Conservation (phyloP, 2,113 vertebrate species). For the Mobula birostris region DNA sequence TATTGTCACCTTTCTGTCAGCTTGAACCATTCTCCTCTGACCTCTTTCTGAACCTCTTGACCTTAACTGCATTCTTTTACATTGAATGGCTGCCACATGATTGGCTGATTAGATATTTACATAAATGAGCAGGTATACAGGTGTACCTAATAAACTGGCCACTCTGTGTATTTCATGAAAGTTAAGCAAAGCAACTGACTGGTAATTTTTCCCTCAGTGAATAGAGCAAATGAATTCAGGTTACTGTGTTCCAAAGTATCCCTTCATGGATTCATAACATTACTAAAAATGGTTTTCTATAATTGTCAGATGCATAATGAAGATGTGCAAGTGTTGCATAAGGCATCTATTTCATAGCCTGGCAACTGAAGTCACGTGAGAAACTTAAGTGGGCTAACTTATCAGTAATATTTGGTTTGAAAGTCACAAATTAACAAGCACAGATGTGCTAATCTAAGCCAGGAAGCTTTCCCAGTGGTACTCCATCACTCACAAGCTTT, state of each 20-base stretch:
- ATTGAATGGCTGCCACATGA: no score
- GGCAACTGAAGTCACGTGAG: not conserved
- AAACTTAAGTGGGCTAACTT: not conserved
- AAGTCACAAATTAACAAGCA: not conserved
- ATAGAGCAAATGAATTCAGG: not conserved
- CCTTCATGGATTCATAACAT: not conserved
- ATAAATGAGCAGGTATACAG: no score
- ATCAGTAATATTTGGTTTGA: not conserved
- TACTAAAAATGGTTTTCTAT: conserved; percentile 21
- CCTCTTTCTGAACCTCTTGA: no score
- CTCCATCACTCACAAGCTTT: not conserved
- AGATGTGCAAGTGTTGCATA: not conserved
- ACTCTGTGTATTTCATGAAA: not conserved
- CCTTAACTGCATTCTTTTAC: no score
- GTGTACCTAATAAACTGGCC: no score
- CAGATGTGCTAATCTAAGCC: not conserved
- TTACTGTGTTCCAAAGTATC: not conserved
- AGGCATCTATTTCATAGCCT: not conserved
- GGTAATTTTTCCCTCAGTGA: not conserved
- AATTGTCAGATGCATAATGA: not conserved
- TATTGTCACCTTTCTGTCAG: no score
- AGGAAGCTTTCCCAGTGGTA: not conserved
- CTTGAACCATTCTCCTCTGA: no score
- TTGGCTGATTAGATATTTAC: no score
- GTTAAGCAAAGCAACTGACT: not conserved